phyloP scores from a whole-genome alignment of 2,113 vertebrate genomes.

The Mobula hypostoma region DNA sequence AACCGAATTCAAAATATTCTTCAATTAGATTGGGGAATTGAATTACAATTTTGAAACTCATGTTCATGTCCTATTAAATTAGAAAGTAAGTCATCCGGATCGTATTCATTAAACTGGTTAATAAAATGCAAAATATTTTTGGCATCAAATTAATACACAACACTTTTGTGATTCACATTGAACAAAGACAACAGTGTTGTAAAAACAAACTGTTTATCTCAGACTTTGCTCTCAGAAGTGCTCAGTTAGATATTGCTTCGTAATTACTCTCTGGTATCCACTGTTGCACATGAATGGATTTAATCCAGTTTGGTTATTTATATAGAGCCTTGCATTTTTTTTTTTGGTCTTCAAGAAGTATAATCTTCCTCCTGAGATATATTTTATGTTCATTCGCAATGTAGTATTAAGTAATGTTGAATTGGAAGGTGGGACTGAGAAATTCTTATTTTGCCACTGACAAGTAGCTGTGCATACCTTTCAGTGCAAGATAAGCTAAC shows the following conservation, averaged over 20 bases:
- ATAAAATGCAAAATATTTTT: background rate
- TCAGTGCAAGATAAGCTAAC: background rate
- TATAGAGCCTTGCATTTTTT: background rate
- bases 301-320: background rate
- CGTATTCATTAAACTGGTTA: background rate
- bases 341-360: background rate
- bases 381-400: background rate
- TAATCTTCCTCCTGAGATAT: background rate
- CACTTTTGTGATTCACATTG: background rate
- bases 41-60: background rate
- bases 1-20: background rate
- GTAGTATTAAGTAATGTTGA: background rate
- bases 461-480: background rate
- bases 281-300: background rate
- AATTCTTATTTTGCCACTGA: background rate
- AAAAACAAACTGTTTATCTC: background rate
- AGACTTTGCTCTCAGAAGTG: background rate
- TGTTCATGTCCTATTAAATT: background rate
- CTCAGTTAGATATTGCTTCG: background rate
- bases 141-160: background rate
- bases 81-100: background rate
- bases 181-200: background rate
- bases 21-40: background rate
- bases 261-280: background rate
- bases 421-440: background rate